Base-by-base conservation (phyloP, 2,113 vertebrate genomes). In the Carassius gibelio region DNA sequence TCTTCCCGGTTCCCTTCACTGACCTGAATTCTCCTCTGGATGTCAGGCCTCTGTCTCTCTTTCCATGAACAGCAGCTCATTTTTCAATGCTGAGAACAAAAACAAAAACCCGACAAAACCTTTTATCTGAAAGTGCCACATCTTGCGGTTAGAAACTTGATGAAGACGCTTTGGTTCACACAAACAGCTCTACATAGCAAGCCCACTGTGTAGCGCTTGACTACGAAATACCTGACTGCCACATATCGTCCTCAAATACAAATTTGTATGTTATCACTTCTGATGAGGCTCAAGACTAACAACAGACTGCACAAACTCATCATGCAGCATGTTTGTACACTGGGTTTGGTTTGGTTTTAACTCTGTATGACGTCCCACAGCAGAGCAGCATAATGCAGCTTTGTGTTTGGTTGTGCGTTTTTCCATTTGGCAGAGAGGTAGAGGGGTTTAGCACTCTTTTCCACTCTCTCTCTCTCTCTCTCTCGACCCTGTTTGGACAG, bases 401-500 rank as follows among this genome's bases (percentile, higher is more conserved):
- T 91, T 91, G 90, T 88, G 89, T 90, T 87, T 68, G 86, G 69
- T 30, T 66, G 66, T 83, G 88, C 91, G 69, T 87, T 90, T 90
- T 84, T 89, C 78, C 89, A 82, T 84, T 82, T 88, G 90, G 88
- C 87, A 83, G 79, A 71, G 19, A 75, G 21, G 81, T 34, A 81
- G 6, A 71, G 36, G 36, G 23, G 55, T 71, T 84, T 88, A 91
- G 88, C 89, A 82, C 85, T 85, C 87, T 87, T 89, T 93, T 92
- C 92, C 91, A 92, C 93, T 71, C 89, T 92, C 69, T 64, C 34
- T 78, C 52, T 78, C 93, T 64, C 55, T 50, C 87, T 87, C 75
- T 36, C 87, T 69, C 8, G 87, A 86, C 87, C 83, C 84, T 94
- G 93, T 94, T 94, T 95, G 90, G 93, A 94, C 93, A 95, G 93